phyloP scores from a whole-genome alignment of 2,888 invertebrate genomes.

The Drosophila imparisetae region DNA sequence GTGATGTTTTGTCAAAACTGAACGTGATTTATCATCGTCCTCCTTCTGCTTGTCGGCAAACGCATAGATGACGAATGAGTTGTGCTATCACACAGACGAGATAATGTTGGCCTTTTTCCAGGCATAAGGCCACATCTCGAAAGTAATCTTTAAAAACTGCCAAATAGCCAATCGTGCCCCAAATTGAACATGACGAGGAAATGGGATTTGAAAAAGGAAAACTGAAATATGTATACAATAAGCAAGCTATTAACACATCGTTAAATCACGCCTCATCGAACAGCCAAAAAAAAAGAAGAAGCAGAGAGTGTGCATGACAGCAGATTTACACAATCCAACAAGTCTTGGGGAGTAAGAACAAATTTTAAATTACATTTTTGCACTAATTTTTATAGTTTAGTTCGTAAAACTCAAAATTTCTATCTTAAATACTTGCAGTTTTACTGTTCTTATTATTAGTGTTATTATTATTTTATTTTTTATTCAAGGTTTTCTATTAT shows the following conservation, averaged over 20 bases:
- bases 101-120: conserved; percentile 47
- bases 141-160: conserved; percentile 51
- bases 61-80: conserved; percentile 52
- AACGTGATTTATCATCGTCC: conserved; percentile 74
- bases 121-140: background rate
- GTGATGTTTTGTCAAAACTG: conserved; percentile 78
- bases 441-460: background rate
- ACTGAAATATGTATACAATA: conserved; percentile 55
- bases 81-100: conserved; percentile 22
- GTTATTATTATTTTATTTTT: background rate
- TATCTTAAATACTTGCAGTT: background rate
- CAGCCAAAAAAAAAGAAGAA: conserved; percentile 4
- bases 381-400: background rate
- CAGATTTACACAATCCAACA: background rate
- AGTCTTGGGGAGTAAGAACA: background rate
- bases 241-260: conserved; percentile 70
- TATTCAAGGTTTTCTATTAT: background rate
- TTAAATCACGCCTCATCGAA: conserved; percentile 43
- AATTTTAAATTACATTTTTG: background rate
- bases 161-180: conserved; percentile 43
- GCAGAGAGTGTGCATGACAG: background rate
- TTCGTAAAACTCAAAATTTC: background rate
- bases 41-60: conserved; percentile 10
- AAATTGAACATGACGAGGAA: conserved; percentile 63
- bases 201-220: conserved; percentile 18